phyloP scores from a whole-genome alignment of 2,888 invertebrate genomes.

The Timema cristinae region DNA sequence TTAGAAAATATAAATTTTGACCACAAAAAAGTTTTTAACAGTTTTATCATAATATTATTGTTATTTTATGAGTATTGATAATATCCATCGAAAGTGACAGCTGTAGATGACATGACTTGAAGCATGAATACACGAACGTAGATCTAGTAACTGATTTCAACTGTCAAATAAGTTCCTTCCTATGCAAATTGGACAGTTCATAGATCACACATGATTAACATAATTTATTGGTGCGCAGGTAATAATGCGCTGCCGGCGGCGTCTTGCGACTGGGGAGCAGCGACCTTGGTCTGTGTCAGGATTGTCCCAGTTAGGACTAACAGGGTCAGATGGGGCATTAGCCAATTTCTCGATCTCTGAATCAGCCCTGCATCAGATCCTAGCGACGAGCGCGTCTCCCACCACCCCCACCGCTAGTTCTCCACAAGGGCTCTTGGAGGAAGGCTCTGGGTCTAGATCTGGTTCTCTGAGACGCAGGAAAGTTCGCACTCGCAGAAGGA shows the following conservation, averaged over 20 bases:
- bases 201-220: too few species aligned
- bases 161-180: too few species aligned
- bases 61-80: too few species aligned
- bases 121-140: too few species aligned
- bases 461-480: conserved; percentile 48
- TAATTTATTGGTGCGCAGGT: conserved; percentile 46
- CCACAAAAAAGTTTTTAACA: too few species aligned
- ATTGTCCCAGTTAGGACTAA: conserved; percentile 61
- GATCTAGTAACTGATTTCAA: too few species aligned
- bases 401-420: conserved; percentile 53
- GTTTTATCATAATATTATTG: too few species aligned
- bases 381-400: conserved; percentile 42
- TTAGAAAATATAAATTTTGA: too few species aligned
- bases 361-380: conserved; percentile 75
- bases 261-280: conserved; percentile 28
- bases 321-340: conserved; percentile 41
- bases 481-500: conserved; percentile 47
- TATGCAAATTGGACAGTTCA: too few species aligned
- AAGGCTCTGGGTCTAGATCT: conserved; percentile 41
- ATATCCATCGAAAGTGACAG: too few species aligned
- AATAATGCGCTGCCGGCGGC: conserved; percentile 60
- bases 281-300: conserved; percentile 90
- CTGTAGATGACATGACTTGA: too few species aligned
- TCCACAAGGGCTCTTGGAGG: conserved; percentile 38
- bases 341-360: conserved; percentile 81